Evolutionary conservation across 2,888 invertebrate genomes (phyloP), one percentile per base, ranked within the genome.

Genomic region (Acleris emargana): DNA sequence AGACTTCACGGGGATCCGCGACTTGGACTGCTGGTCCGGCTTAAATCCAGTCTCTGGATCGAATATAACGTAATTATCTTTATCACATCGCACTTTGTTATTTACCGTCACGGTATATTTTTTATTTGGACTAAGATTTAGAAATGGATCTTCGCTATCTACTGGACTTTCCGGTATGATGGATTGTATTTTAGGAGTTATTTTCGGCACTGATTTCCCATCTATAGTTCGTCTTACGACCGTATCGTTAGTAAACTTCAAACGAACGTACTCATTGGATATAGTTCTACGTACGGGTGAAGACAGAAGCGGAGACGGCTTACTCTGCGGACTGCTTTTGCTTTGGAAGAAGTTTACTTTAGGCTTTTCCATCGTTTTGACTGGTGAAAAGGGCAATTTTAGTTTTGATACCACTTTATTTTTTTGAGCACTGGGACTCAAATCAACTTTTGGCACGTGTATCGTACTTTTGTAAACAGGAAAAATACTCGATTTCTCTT

Each of bases 101-200:
- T 93, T 92, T 43, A 92, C 86, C 54, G 93, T 93, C 25, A 93
- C 91, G 6, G 93, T 93, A 70, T 93, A 93, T 76, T 93, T 93
- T 83, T 93, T 93, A 73, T 93, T 93, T 3, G 93, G 93, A 70
- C 92, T 93, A 68, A 93, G 78, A 71, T 92, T 91, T 54, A 91
- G 70, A 72, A 91, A 91, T 1, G 91, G 92, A 73, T 91, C 92
- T 76, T 93, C 92, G 62, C 78, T 88, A 66, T 93, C 93, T 49
- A 92, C 82, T 2, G 93, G 93, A 70, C 93, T 93, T 73, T 92
- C 92, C 1, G 93, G 93, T 77, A 93, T 92, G 70, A 91, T 93
- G 9, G 93, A 93, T 68, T 93, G 93, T 67, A 93, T 90, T 76
- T 91, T 92, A 45, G 92, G 92, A 53, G 90, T 88, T 62, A 92